Percentiles rank a stretch among this genome's conserved stretches.
phyloP scores from a whole-genome alignment of 2,797 vertebrate species.

The Amblyraja radiata region DNA sequence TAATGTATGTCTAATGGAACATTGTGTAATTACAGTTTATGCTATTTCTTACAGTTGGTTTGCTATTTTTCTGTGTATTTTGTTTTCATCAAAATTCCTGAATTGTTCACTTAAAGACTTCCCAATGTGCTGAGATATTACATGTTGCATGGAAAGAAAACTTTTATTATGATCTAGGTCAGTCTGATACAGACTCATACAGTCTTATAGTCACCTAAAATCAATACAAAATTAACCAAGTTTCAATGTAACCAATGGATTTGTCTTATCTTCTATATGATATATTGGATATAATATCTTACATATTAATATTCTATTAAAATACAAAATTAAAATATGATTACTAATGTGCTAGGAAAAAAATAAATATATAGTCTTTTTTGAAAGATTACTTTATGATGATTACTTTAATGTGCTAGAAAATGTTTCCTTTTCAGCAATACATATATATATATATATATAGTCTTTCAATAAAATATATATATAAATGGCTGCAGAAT shows the following conservation, averaged over 20 bases:
- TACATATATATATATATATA: too few species aligned
- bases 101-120: neutral
- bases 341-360: neutral
- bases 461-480: too few species aligned
- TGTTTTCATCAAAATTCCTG: neutral
- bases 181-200: too few species aligned
- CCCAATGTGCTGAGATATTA: neutral
- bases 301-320: too few species aligned
- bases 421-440: too few species aligned
- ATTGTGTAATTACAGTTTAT: conserved; percentile 9
- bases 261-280: too few species aligned
- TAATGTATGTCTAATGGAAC: conserved; percentile 27
- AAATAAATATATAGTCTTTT: neutral
- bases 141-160: neutral
- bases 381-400: neutral
- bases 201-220: neutral
- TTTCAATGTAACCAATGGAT: neutral
- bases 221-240: neutral
- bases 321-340: neutral
- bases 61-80: neutral
- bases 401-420: too few species aligned
- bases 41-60: neutral
- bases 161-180: neutral
- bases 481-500: too few species aligned
- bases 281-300: too few species aligned